phyloP scores from a whole-genome alignment of 2,888 invertebrate species.

The Lordiphosa andalusiaca region DNA sequence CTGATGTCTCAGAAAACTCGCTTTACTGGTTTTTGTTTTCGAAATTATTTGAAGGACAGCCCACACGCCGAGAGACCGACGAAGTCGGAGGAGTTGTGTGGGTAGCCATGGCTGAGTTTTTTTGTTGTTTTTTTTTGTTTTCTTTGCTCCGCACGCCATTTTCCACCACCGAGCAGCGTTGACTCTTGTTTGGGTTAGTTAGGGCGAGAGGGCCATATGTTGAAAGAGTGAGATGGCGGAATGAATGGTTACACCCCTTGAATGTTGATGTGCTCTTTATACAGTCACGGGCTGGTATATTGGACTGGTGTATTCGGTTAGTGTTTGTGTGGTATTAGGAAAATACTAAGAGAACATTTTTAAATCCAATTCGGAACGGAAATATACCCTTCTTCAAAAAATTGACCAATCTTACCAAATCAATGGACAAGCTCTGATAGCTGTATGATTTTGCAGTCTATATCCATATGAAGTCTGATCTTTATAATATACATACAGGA shows the following conservation, averaged over 20 bases:
- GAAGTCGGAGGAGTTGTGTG: constrained; percentile 16
- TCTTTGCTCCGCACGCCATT: constrained; percentile 60
- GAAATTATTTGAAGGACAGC: constrained; percentile 54
- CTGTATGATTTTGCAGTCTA: too few species aligned
- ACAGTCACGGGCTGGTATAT: constrained; percentile 40
- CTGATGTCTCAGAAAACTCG: constrained; percentile 51
- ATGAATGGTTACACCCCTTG: constrained; percentile 52
- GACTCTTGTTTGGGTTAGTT: constrained; percentile 5
- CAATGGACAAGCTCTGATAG: too few species aligned
- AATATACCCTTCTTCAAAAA: too few species aligned
- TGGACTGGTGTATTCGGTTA: neutral
- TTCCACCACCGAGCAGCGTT: constrained; percentile 51
- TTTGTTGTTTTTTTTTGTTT: constrained; percentile 13
- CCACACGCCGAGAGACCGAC: constrained; percentile 60
- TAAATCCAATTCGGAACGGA: too few species aligned
- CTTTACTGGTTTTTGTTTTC: constrained; percentile 57
- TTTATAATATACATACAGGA: too few species aligned
- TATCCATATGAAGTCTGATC: too few species aligned
- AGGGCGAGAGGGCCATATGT: constrained; percentile 16
- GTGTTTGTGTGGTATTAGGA: neutral
- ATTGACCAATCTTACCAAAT: too few species aligned
- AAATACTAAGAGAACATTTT: too few species aligned
- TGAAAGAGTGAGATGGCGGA: constrained; percentile 34
- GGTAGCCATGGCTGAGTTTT: constrained; percentile 42
- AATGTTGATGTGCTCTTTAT: constrained; percentile 10